A percentile compares a stretch with the other conserved stretches of the same genome.
Evolutionary conservation across 2,888 invertebrate species (phyloP).

Genomic region (Oligia fasciuncula): DNA sequence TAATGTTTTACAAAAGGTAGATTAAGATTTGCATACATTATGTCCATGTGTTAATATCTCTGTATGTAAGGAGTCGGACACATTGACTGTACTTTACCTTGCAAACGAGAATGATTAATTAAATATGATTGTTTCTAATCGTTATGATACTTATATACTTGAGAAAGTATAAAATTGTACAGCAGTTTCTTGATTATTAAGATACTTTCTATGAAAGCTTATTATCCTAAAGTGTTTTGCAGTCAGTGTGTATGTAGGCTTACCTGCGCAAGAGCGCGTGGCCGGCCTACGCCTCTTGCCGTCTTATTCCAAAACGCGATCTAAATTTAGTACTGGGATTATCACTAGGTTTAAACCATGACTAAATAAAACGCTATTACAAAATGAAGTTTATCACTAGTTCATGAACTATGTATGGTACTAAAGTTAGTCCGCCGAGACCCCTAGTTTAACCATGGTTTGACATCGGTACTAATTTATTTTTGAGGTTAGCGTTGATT

Average conservation of each 20-base stretch:
- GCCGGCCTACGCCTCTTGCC: slow-evolving; percentile 68
- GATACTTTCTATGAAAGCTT: background rate
- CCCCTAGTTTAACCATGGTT: no score
- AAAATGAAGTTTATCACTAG: no score
- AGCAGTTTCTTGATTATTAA: background rate
- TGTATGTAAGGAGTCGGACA: slow-evolving; percentile 43
- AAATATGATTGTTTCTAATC: background rate
- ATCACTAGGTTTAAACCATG: no score
- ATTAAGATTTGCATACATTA: slow-evolving; percentile 77
- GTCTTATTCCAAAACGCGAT: no score
- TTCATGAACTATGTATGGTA: no score
- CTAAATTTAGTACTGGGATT: no score
- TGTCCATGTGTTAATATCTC: slow-evolving; percentile 56
- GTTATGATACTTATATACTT: background rate
- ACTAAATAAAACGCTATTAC: no score
- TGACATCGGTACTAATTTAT: no score
- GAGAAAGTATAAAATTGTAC: background rate
- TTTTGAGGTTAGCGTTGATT: no score
- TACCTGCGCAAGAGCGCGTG: slow-evolving; percentile 61
- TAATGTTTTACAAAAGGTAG: slow-evolving; percentile 72
- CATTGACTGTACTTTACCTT: background rate
- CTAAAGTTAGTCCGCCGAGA: no score
- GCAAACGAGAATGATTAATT: background rate
- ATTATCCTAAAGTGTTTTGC: background rate
- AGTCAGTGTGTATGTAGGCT: slow-evolving; percentile 54